Evolutionary conservation across 2,113 vertebrate species (phyloP).

Genomic region (Hoplias malabaricus): DNA sequence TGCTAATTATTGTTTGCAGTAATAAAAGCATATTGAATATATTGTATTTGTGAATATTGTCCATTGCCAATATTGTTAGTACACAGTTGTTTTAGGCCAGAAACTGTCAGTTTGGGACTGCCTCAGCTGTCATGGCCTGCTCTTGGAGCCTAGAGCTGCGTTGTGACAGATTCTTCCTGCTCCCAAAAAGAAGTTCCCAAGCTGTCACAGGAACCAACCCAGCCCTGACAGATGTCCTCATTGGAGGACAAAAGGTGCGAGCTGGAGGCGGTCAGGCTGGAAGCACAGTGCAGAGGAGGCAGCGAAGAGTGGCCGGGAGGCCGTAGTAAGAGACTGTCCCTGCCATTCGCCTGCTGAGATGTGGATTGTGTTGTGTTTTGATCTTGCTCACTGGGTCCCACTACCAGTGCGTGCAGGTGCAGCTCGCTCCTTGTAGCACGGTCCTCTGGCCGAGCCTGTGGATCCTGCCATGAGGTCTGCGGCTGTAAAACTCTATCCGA

Average conservation of each 20-base stretch:
- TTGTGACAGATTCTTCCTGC: constrained; percentile 84
- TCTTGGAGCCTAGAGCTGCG: constrained; percentile 74
- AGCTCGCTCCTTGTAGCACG: constrained; percentile 79
- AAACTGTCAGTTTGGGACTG: neutral
- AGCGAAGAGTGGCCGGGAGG: constrained; percentile 67
- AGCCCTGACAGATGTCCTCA: constrained; percentile 83
- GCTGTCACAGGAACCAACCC: constrained; percentile 82
- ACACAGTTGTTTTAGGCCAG: neutral
- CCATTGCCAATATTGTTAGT: neutral
- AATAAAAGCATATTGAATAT: constrained; percentile 31
- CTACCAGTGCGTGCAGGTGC: constrained; percentile 79
- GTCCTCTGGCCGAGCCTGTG: constrained; percentile 66
- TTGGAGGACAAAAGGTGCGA: constrained; percentile 84
- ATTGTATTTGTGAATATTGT: constrained; percentile 3
- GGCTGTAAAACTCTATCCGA: constrained; percentile 81
- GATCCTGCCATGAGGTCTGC: constrained; percentile 80
- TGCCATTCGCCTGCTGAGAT: constrained; percentile 61
- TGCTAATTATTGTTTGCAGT: constrained; percentile 38
- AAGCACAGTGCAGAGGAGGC: constrained; percentile 83
- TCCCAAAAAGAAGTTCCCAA: constrained; percentile 80
- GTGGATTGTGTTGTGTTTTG: neutral
- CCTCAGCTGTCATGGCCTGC: neutral
- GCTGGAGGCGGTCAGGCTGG: constrained; percentile 84
- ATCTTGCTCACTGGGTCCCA: constrained; percentile 54
- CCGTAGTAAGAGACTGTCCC: constrained; percentile 71